Base-by-base conservation (phyloP, 2,113 vertebrate species). In the Meles meles region DNA sequence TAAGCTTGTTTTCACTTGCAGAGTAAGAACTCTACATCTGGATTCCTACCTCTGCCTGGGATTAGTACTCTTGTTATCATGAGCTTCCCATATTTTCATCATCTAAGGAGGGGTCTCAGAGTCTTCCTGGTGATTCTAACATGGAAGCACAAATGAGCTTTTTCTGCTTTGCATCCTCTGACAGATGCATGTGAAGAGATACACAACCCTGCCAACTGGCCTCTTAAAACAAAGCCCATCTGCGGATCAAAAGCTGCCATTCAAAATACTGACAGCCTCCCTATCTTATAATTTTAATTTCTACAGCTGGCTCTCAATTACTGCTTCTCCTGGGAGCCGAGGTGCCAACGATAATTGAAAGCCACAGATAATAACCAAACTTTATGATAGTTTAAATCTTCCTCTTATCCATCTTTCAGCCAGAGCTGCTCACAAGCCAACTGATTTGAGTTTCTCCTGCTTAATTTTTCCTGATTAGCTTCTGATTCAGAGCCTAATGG, bases 211-310 rank as follows among this genome's bases (percentile, higher is more conserved):
- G 44, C 93, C 59, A 90, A 55, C 52, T 87, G 77, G 39, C 27
- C 72, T 96, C 84, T 95, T 88, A 93, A 96, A 94, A 92, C 80
- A 72, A 90, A 93, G 59, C 37, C 90, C 83, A 96, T 90, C 88
- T 96, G 94, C 80, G 13, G 8, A 25, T 52, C 25, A 59, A 93
- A 94, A 96, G 44, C 96, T 94, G 61, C 44, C 63, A 49, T 52
- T 95, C 84, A 67, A 71, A 92, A 71, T 23, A 29, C 67, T 57
- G 52, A 77, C 42, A 49, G 42, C 31, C 29, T 79, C 88, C 44
- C 39, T 21, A 20, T 77, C 69, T 74, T 67, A 23, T 37, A 42
- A 90, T 95, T 92, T 87, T 71, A 71, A 65, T 74, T 96, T 97
- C 90, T 96, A 29, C 74, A 93, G 67, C 85, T 86, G 93, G 6